A percentile compares a stretch with the other conserved stretches of the same genome.
Evolutionary conservation across 1,140 invertebrate genomes (phyloP).

Genomic region (Diachasma alloeum): DNA sequence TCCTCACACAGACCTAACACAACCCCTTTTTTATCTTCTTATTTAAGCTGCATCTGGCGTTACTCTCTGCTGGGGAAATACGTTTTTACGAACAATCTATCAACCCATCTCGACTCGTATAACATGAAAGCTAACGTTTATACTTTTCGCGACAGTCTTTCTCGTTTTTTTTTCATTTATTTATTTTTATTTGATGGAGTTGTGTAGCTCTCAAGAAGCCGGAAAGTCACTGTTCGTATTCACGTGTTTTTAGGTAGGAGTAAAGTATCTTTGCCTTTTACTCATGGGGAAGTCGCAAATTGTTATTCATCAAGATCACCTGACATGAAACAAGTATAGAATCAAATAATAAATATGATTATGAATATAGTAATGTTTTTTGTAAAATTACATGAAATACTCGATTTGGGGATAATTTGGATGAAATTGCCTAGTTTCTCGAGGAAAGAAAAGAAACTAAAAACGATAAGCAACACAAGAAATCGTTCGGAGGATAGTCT

Average conservation of each 20-base stretch:
- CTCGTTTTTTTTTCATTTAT: not conserved
- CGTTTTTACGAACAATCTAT: conserved; percentile 31
- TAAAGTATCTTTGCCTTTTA: not conserved
- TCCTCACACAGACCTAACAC: conserved; percentile 35
- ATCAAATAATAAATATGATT: too few species aligned
- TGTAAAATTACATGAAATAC: too few species aligned
- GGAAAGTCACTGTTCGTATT: not conserved
- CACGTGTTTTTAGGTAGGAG: not conserved
- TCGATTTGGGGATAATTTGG: too few species aligned
- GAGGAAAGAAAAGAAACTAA: not conserved
- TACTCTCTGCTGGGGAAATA: not conserved
- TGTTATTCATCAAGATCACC: too few species aligned
- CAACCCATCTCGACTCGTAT: conserved; percentile 33
- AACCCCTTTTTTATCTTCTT: not conserved
- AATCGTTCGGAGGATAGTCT: conserved; percentile 6
- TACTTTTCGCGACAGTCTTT: not conserved
- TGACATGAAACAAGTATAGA: too few species aligned
- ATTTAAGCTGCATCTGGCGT: conserved; percentile 9
- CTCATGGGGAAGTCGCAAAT: not conserved
- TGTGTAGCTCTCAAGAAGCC: not conserved
- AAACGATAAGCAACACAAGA: not conserved
- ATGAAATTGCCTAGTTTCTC: too few species aligned
- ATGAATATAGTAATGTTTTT: too few species aligned
- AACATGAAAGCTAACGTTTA: conserved; percentile 16
- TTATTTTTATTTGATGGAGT: not conserved